phyloP scores from a whole-genome alignment of 2,888 invertebrate species.

The Hyposoter didymator region DNA sequence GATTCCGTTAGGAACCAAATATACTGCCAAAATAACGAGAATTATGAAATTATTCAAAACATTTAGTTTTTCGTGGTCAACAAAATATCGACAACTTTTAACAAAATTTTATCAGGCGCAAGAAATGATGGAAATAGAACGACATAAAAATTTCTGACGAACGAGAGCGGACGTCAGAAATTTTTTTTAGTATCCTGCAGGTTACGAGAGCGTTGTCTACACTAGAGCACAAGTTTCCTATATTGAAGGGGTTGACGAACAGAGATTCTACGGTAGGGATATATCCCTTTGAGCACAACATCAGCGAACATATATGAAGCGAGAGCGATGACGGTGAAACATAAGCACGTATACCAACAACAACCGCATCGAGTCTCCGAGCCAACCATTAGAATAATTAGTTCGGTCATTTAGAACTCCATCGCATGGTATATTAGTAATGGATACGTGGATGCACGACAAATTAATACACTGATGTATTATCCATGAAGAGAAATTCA shows the following conservation, averaged over 20 bases:
- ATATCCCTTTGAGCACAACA: slow-evolving; percentile 53
- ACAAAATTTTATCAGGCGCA: no score
- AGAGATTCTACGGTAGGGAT: background rate
- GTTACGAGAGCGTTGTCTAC: background rate
- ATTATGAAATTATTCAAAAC: no score
- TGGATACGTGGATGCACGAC: slow-evolving; percentile 23
- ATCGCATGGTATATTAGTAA: slow-evolving; percentile 29
- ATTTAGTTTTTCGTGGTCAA: no score
- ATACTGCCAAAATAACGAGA: no score
- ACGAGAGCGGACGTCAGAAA: no score
- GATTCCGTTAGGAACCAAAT: no score
- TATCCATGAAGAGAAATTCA: background rate
- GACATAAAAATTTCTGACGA: background rate
- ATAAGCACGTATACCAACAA: slow-evolving; percentile 62
- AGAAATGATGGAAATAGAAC: no score
- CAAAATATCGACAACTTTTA: no score
- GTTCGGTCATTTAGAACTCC: slow-evolving; percentile 66
- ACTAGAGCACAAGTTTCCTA: slow-evolving; percentile 12
- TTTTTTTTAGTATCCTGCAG: background rate
- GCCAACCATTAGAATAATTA: slow-evolving; percentile 80
- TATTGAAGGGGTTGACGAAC: slow-evolving; percentile 8
- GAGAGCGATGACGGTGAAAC: slow-evolving; percentile 52
- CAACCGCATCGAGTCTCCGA: slow-evolving; percentile 67
- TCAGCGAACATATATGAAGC: slow-evolving; percentile 43
- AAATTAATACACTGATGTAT: background rate